Conservation (phyloP, 2,113 vertebrate genomes). For the Cyanocitta stelleri region DNA sequence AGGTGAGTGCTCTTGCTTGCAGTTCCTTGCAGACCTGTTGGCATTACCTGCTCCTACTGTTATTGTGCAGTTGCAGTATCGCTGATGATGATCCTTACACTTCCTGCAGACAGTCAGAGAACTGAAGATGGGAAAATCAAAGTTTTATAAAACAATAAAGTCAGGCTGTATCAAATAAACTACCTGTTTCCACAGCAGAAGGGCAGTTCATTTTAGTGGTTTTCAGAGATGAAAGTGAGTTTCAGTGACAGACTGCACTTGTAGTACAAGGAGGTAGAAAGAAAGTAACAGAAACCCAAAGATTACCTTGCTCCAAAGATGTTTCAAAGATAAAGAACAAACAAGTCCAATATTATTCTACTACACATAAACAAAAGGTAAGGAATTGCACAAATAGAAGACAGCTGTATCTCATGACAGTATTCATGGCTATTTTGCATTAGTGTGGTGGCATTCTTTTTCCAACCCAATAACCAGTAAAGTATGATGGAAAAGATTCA, state of each 20-base stretch:
- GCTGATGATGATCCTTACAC: background rate
- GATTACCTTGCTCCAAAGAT: background rate
- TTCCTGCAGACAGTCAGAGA: background rate
- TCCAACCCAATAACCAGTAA: background rate
- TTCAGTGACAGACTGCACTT: background rate
- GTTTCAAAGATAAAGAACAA: background rate
- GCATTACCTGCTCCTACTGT: background rate
- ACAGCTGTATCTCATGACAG: accelerated
- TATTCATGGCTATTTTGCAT: background rate
- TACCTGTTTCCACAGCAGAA: background rate
- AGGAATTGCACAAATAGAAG: background rate
- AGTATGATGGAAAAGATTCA: background rate
- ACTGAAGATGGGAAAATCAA: background rate
- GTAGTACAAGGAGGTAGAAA: background rate
- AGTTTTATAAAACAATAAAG: constrained; percentile 28
- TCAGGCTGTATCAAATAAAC: background rate
- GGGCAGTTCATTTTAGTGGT: background rate
- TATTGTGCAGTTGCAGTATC: background rate
- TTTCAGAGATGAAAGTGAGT: background rate
- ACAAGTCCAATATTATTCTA: background rate
- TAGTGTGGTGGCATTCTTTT: background rate
- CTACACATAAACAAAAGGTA: background rate
- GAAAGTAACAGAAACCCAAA: background rate
- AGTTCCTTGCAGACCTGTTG: background rate
- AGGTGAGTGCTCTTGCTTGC: background rate